phyloP scores from a whole-genome alignment of 2,797 vertebrate species.

The Tauraco hartlaubi region DNA sequence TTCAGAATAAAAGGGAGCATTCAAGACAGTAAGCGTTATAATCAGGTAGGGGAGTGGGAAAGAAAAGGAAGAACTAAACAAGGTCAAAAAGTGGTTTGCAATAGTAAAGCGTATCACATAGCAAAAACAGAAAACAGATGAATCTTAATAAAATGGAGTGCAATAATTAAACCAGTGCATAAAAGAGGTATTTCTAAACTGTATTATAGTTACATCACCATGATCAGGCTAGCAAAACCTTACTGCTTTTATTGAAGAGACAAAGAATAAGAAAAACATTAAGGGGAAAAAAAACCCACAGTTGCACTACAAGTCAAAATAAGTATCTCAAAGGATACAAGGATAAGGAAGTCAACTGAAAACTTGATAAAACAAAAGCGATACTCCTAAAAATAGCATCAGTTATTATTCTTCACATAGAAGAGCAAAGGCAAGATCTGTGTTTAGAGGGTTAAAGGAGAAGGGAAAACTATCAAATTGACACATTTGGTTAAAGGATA shows the following conservation, averaged over 20 bases:
- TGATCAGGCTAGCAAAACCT: neutral
- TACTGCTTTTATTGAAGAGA: neutral
- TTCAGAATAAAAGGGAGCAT: neutral
- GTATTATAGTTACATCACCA: neutral
- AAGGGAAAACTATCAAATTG: neutral
- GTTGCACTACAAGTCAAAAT: neutral
- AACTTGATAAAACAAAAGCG: neutral
- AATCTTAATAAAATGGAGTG: neutral
- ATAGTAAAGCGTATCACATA: neutral
- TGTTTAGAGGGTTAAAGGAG: neutral
- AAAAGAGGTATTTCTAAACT: neutral
- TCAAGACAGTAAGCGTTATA: neutral
- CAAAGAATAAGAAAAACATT: neutral
- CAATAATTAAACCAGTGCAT: neutral
- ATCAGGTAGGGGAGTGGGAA: neutral
- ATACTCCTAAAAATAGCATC: neutral
- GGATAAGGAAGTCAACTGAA: neutral
- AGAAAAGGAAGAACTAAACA: neutral
- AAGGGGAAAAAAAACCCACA: neutral
- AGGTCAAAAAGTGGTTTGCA: neutral
- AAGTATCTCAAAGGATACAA: neutral
- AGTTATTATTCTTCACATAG: neutral
- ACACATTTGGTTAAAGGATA: neutral
- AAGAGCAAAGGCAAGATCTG: neutral
- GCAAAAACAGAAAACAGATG: neutral